Evolutionary conservation across 2,113 vertebrate species (phyloP), one percentile per base, ranked within the genome.

Genomic region (Lophura nycthemera): DNA sequence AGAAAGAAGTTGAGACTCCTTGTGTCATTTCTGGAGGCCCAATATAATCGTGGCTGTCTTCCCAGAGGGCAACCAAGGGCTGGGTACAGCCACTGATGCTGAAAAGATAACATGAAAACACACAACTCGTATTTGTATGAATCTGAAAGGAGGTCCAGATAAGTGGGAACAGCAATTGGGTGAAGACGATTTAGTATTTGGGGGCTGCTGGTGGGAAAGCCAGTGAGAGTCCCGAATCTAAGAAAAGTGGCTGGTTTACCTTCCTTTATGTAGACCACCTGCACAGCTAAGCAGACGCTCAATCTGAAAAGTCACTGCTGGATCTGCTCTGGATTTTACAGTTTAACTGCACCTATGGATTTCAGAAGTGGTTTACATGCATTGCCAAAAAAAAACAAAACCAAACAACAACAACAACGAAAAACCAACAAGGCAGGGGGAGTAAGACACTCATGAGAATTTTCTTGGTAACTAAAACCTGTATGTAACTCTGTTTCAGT

Each of bases 41-140:
- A 16, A 12, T 2, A 0, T 56, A 71, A 29, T 21, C 25, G 14
- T 2, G 24, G 47, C 20, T 47, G 27, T 52, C 29, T 42, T 54
- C n/a, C 19, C 4, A 25, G 20, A 19, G 40, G 29, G 11, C 38
- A 47, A 11, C 10, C 1, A 2, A 45, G n/a, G 6, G 4, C 48
- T 21, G 81, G 52, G 13, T 52, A 61, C 38, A 40, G 60, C 19
- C 15, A n/a, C 45, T 30, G 15, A 17, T 5, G n/a, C 52, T 34
- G 25, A 36, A 6, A 42, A 64, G 16, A 60, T 8, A 18, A 38
- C 22, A 11, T 0, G 2, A 20, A 27, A 43, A 22, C 8, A 14
- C 14, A 13, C 20, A 14, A 22, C n/a, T 74, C 6, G 38, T 48
- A 25, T 34, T 24, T 1, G 1, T 5, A 13, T 8, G 29, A 42